Evolutionary conservation across 2,797 vertebrate genomes (phyloP).

Genomic region (Gymnothorax javanicus): DNA sequence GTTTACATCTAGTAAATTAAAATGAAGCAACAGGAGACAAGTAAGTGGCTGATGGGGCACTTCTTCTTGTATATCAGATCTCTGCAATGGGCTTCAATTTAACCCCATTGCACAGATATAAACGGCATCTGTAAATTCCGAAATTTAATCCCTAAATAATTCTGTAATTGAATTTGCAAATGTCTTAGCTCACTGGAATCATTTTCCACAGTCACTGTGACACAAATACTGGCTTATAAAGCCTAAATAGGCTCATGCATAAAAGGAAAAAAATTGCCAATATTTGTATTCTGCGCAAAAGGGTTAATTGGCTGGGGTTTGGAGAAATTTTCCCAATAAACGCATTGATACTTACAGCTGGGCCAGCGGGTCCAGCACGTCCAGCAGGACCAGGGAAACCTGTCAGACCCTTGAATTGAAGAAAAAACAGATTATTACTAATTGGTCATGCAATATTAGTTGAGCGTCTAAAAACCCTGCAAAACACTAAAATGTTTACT

Average conservation of each 20-base stretch:
- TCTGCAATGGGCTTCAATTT: neutral
- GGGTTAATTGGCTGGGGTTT: too few species aligned
- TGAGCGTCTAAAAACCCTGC: neutral
- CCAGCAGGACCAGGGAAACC: constrained; percentile 96
- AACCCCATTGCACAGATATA: too few species aligned
- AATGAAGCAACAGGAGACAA: neutral
- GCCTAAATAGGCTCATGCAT: too few species aligned
- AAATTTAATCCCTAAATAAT: too few species aligned
- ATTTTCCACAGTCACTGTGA: too few species aligned
- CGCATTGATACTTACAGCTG: constrained; percentile 81
- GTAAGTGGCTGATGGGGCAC: neutral
- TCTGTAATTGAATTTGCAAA: too few species aligned
- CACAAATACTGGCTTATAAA: too few species aligned
- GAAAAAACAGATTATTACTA: constrained; percentile 40
- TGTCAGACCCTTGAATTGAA: constrained; percentile 81
- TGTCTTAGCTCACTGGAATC: too few species aligned
- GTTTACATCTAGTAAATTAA: neutral
- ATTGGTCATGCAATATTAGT: constrained; percentile 22
- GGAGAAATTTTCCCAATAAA: neutral
- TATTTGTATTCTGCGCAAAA: too few species aligned
- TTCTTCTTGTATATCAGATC: neutral
- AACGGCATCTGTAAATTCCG: too few species aligned
- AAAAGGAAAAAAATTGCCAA: too few species aligned
- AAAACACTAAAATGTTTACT: constrained; percentile 63
- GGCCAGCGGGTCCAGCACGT: constrained; percentile 85